Evolutionary conservation across 2,113 vertebrate genomes (phyloP), one percentile per base, ranked within the genome.

Genomic region (Trachemys scripta): DNA sequence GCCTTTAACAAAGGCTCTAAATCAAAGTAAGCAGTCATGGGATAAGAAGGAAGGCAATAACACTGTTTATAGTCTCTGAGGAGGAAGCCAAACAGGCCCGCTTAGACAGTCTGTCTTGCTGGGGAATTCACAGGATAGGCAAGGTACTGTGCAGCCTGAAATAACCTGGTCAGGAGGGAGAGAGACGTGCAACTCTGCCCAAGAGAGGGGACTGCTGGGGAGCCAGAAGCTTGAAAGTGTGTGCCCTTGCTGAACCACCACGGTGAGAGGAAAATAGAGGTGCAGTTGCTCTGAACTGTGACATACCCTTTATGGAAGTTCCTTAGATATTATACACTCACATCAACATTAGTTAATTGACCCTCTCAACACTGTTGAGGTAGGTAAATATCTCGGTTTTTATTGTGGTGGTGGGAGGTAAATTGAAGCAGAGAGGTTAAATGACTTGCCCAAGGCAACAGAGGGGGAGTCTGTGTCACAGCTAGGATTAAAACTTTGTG

Each of bases 261-360:
- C 59, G 3, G 12, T 35, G 31, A 65, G 31, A 17, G 31, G 31
- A 65, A 65, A 65, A 65, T n/a, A 65, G 13, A 65, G 62, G 31
- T 35, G 14, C 16, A 65, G 29, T 65, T 65, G 62, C 31, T 31
- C 31, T 65, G 31, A 35, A 65, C 14, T 17, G 31, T 17, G 29
- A 65, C 16, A 6, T 35, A 35, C 59, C 29, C 4, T 13, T 19
- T 20, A 4, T 6, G 3, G 11, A 80, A 0, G 6, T 0, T 0
- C 16, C 35, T 89, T 84, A 69, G 13, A 2, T 81, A 10, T 69
- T 79, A 9, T 22, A 11, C 75, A 92, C 84, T 75, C 5, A 5
- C 47, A 90, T 84, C n/a, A n/a, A 65, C 54, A 5, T 75, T 88
- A 47, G 4, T 93, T 87, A 84, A 59, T 51, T n/a, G 19, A 45